Evolutionary conservation across 1,140 invertebrate species (phyloP).

Genomic region (Drosophila albomicans): DNA sequence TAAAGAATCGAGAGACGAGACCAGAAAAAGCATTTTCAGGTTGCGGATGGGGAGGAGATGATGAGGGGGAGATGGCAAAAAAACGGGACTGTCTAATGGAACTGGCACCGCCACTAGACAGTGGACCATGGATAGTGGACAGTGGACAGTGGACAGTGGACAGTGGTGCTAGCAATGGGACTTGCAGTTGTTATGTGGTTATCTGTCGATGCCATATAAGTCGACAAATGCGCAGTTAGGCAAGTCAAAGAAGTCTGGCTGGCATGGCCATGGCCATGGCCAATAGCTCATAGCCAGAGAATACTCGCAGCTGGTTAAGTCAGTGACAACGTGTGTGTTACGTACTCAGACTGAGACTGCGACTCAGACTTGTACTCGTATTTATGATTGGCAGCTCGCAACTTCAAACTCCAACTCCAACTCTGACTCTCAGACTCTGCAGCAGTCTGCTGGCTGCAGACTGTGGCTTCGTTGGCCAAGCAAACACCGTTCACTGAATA

Average conservation of each 20-base stretch:
- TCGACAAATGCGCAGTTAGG: constrained; percentile 78
- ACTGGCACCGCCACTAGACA: constrained; percentile 39
- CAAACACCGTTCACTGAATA: constrained; percentile 78
- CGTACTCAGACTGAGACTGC: constrained; percentile 17
- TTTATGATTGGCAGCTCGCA: constrained; percentile 73
- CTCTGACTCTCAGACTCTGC: neutral
- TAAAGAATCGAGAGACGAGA: neutral
- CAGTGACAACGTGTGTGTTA: constrained; percentile 70
- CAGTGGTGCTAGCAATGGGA: constrained; percentile 41
- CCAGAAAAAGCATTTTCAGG: neutral
- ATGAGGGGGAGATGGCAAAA: neutral
- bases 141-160: constrained; percentile 28
- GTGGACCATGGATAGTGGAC: constrained; percentile 18
- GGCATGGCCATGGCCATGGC: constrained; percentile 14
- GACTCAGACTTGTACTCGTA: constrained; percentile 15
- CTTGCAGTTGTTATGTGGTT: constrained; percentile 78
- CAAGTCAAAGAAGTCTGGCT: constrained; percentile 50
- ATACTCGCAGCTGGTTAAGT: neutral
- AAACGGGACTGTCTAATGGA: constrained; percentile 57
- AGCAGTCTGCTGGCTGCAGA: constrained; percentile 24
- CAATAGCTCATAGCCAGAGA: neutral
- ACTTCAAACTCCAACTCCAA: constrained; percentile 15
- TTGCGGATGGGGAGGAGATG: neutral
- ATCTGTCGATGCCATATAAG: constrained; percentile 77
- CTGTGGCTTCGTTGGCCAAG: constrained; percentile 49